phyloP scores from a whole-genome alignment of 2,113 vertebrate genomes.

The Piprites chloris region DNA sequence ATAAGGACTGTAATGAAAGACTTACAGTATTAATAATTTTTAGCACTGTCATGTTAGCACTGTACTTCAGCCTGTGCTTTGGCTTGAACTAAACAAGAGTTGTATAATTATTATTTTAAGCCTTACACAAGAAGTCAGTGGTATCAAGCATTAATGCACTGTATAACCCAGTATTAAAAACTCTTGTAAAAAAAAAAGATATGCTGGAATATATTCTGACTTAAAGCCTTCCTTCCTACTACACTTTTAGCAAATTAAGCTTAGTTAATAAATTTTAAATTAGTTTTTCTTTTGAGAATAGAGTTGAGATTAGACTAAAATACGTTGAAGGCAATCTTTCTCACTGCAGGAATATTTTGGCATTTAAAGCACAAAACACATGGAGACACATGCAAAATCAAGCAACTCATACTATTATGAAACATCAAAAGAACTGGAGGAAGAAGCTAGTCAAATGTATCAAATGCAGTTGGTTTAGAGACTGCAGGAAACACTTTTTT shows the following conservation, averaged over 20 bases:
- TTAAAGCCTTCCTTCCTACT: neutral
- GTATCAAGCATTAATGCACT: neutral
- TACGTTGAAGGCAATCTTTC: neutral
- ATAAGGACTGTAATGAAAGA: slow-evolving; percentile 41
- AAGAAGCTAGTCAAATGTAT: neutral
- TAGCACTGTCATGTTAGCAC: slow-evolving; percentile 1
- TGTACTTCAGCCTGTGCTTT: neutral
- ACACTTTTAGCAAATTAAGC: neutral
- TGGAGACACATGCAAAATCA: neutral
- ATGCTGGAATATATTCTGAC: neutral
- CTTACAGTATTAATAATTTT: slow-evolving; percentile 14
- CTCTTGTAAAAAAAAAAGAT: neutral
- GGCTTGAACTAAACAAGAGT: neutral
- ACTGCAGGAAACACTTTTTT: neutral
- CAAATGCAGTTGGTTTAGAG: neutral
- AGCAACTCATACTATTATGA: neutral
- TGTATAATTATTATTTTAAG: slow-evolving; percentile 34
- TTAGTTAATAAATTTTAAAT: neutral
- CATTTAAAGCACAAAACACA: neutral
- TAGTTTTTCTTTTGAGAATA: neutral
- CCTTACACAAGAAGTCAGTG: neutral
- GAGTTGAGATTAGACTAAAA: neutral
- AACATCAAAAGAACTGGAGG: neutral
- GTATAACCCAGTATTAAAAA: neutral
- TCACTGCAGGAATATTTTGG: neutral